A percentile compares a stretch with the other conserved stretches of the same genome.
These are phyloP conservation scores for Actinernus sp. DNA, from an alignment of 92 coral and sea anemone species.

Conservation along the genomic window DNA sequence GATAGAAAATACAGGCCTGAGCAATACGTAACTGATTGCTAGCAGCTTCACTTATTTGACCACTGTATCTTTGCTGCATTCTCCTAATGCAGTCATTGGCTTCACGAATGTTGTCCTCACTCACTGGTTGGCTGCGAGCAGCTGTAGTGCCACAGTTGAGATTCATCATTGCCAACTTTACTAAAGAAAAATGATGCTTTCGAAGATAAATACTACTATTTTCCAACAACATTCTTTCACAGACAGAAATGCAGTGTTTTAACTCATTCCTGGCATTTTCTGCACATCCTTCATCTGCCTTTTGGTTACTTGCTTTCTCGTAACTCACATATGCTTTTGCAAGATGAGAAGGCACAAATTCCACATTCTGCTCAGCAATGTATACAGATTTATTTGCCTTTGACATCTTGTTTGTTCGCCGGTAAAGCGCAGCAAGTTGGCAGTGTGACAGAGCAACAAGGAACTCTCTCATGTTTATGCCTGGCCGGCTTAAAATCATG, in stretches of 20 bases:
- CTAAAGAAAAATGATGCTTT: conserved; percentile 48
- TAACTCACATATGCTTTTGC: conserved; percentile 44
- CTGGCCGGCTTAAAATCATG: conserved; percentile 9
- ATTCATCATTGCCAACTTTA: conserved; percentile 54
- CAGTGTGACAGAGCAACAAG: conserved; percentile 28
- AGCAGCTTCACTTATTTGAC: conserved; percentile 43
- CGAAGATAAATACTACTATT: conserved; percentile 36
- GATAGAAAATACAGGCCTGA: conserved; percentile 49
- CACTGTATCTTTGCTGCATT: conserved; percentile 48
- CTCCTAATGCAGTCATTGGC: conserved; percentile 54
- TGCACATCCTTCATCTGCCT: conserved; percentile 6
- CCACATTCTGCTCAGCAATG: conserved; percentile 40
- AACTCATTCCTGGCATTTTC: conserved; percentile 13
- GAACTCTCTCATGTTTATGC: conserved; percentile 4
- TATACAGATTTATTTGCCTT: conserved; percentile 24
- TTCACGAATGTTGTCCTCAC: conserved; percentile 42
- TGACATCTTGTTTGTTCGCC: conserved; percentile 47
- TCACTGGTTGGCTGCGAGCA: conserved; percentile 53
- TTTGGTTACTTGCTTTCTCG: conserved; percentile 66
- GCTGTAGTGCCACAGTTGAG: conserved; percentile 67
- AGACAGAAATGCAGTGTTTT: conserved; percentile 36
- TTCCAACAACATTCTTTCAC: conserved; percentile 18
- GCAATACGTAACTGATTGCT: conserved; percentile 53
- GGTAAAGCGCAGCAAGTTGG: conserved; percentile 59
- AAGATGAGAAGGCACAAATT: conserved; percentile 5